A percentile compares a stretch with the other conserved stretches of the same genome.
Conservation (phyloP, 2,797 vertebrate species). For the Galaxias olidus region DNA sequence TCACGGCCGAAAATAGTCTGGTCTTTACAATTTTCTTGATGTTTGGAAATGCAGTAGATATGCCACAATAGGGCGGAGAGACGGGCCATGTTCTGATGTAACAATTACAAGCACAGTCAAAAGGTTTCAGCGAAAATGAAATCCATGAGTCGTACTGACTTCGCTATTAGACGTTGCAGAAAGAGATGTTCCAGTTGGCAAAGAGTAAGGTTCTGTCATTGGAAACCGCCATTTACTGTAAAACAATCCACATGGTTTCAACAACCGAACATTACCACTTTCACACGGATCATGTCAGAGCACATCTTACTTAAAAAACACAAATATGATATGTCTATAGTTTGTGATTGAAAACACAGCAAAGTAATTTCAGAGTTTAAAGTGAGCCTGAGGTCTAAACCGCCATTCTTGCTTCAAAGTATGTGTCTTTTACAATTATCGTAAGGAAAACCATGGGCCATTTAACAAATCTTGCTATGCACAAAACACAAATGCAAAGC, state of each 20-base stretch:
- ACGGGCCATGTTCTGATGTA: neutral
- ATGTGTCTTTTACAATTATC: too few relatives aligned
- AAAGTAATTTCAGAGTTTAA: too few relatives aligned
- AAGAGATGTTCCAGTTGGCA: slow-evolving; percentile 17
- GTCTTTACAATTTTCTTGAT: slow-evolving; percentile 21
- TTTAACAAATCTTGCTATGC: too few relatives aligned
- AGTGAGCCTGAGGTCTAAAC: too few relatives aligned
- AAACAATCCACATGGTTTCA: neutral
- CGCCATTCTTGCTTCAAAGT: too few relatives aligned
- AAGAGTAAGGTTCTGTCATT: slow-evolving; percentile 5
- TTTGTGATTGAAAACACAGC: too few relatives aligned
- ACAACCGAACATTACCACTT: neutral
- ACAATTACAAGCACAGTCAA: too few relatives aligned
- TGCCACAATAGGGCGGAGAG: slow-evolving; percentile 12
- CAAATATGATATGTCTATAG: neutral
- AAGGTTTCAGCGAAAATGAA: too few relatives aligned
- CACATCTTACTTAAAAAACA: neutral
- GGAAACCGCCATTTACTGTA: neutral
- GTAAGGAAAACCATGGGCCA: too few relatives aligned
- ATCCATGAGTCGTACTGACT: too few relatives aligned
- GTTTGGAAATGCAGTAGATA: slow-evolving; percentile 9
- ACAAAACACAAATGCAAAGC: too few relatives aligned
- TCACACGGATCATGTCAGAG: neutral
- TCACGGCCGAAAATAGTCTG: slow-evolving; percentile 12
- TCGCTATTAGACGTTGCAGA: too few relatives aligned